Base-by-base conservation (phyloP, 2,797 vertebrate genomes). In the Sphaeramia orbicularis region DNA sequence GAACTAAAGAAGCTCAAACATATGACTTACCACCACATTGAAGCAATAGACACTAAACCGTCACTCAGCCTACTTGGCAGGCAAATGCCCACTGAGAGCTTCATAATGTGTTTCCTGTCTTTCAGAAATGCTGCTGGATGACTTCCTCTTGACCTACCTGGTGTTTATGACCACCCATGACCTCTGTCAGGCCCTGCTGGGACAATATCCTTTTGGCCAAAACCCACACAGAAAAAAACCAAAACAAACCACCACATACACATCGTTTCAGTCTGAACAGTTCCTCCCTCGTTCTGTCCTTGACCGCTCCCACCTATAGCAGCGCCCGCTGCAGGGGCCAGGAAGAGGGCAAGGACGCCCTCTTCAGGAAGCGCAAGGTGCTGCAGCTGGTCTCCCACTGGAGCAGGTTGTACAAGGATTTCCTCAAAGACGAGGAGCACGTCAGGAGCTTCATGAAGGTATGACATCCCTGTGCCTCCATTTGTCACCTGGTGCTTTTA, bases 131-230 rank as follows among this genome's bases (percentile, higher is more conserved):
- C 96, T 98, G 67, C 94, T 99, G 73, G 97, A 99, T 77, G 97
- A 99, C 90, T 99, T 99, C 92, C 93, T 99, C 77, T 92, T 99
- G 92, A 99, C 97, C 0, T 99, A 99, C 86, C 96, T 97, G 0
- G 97, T 98, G 69, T 99, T 99, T 94, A 99, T 99, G 97, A 96
- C 97, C 13, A 99, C 97, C 0, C 90, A 94, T 59, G 97, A 99
- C 92, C 93, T 99, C 88, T 99, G 97, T 86, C 96, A 98, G 89
- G 97, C 97, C 2, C 94, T 99, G 75, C 89, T 99, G 70, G 96
- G 96, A 86, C 97, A 99, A 99, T 99, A 99, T 99, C 97, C 96
- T 98, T 93, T 90, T 72, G 42, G 19, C 10, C 36, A 57, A 50
- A 58, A 16, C 36, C 38, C 42, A 0, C 38, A 30, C 24, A 36